These are phyloP conservation scores for Frankliniella intonsa DNA, from an alignment of 2,888 invertebrate species.

Conservation along the genomic window DNA sequence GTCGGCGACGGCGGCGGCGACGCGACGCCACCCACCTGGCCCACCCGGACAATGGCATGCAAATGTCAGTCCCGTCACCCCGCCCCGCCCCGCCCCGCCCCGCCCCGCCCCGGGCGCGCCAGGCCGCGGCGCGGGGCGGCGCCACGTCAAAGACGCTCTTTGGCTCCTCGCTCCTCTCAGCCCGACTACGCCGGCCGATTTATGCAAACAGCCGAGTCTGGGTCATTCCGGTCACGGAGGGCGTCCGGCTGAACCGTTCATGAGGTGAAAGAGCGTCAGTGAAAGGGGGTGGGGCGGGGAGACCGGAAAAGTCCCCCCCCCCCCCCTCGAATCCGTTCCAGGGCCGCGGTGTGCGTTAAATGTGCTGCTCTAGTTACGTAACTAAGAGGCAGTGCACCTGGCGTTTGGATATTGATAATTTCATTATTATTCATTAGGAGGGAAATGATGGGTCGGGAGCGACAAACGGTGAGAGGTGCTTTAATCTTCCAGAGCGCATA, in stretches of 20 bases:
- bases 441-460: too few relatives aligned
- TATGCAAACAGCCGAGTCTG: neutral
- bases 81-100: neutral
- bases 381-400: too few relatives aligned
- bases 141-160: neutral
- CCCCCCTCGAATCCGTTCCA: too few relatives aligned
- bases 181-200: neutral
- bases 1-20: neutral
- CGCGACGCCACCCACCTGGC: neutral
- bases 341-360: too few relatives aligned
- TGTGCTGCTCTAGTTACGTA: too few relatives aligned
- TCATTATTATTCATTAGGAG: too few relatives aligned
- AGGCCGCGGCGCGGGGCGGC: neutral
- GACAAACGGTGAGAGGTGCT: too few relatives aligned
- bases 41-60: neutral
- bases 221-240: neutral
- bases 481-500: too few relatives aligned
- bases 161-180: neutral
- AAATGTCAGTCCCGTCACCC: neutral
- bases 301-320: too few relatives aligned
- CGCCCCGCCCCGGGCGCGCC: neutral
- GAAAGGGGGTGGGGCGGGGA: too few relatives aligned
- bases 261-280: too few relatives aligned
- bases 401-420: too few relatives aligned
- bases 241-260: neutral